Base-by-base conservation (phyloP, 2,888 invertebrate genomes). In the Sthenelais limicola region DNA sequence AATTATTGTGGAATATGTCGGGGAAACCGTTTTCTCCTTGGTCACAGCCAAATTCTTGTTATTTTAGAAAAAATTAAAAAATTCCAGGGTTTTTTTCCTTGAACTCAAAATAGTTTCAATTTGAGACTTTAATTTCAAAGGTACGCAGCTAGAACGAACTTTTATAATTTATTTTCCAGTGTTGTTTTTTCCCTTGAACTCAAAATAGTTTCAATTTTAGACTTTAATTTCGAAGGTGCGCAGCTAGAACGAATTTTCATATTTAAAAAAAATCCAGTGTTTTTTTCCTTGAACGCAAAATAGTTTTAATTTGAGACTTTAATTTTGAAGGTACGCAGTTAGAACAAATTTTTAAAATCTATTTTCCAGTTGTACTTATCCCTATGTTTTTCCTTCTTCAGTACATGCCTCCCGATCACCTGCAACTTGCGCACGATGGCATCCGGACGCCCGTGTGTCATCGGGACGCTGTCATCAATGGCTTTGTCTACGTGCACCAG, bases 401-500 rank as follows among this genome's bases (percentile, higher is more conserved):
- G 85, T 99, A 98, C 92, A 91, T 91, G 72, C 90, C 94, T 43
- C 98, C 98, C 0, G 94, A 94, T 82, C 92, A 93, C 87, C 95
- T 98, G 92, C 97, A 97, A 0, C 91, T 94, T 0, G 94, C 94
- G 2, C 97, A 95, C 86, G 92, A 92, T 69, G 80, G 80, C 35
- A 81, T 88, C 74, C 81, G 84, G 1, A 72, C 77, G 51, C 91
- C 93, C 33, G 94, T 96, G 3, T 90, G 91, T 9, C 97, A 98
- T 89, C 91, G 98, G 71, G 96, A 97, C 84, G 98, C 97, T 24
- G 97, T 99, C n/a, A 95, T 98, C 84, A 98, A 99, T 89, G 96
- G 97, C 0, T 97, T 96, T 87, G 98, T 99, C 21, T 98, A 97
- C 88, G 98, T 98, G 33, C 99, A 99, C 88, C 96, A 96, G 89